Conservation (phyloP, 2,888 invertebrate species). For the Parnassius apollo region DNA sequence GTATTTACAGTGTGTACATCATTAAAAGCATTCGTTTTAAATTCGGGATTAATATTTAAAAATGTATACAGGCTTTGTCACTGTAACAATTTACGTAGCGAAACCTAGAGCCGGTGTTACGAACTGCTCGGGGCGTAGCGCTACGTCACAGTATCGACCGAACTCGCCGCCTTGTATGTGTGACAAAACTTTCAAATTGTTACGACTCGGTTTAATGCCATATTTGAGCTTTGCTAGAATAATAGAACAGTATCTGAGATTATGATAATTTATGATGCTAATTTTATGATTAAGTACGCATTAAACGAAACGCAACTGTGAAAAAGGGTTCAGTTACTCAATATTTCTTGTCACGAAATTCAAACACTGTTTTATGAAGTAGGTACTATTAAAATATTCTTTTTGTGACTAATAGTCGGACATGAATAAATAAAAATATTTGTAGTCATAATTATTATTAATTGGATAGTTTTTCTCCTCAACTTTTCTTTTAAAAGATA, state of each 20-base stretch:
- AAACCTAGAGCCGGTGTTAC: neutral
- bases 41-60: no score
- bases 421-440: no score
- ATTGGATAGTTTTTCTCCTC: no score
- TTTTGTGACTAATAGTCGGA: no score
- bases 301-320: constrained; percentile 4
- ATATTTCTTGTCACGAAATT: neutral
- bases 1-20: no score
- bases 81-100: constrained; percentile 19
- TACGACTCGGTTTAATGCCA: constrained; percentile 16
- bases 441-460: no score
- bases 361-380: no score
- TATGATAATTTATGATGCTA: constrained; percentile 6
- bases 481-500: no score
- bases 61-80: constrained; percentile 1
- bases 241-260: constrained; percentile 6
- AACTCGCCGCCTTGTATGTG: constrained; percentile 20
- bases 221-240: constrained; percentile 7
- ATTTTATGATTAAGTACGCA: constrained; percentile 6
- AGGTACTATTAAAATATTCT: no score
- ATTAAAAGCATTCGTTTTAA: no score
- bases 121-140: constrained; percentile 18
- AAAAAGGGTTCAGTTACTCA: constrained; percentile 16
- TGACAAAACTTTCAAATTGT: constrained; percentile 22
- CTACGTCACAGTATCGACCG: constrained; percentile 22